Conservation (phyloP, 2,113 vertebrate genomes). For the Steatornis caripensis region DNA sequence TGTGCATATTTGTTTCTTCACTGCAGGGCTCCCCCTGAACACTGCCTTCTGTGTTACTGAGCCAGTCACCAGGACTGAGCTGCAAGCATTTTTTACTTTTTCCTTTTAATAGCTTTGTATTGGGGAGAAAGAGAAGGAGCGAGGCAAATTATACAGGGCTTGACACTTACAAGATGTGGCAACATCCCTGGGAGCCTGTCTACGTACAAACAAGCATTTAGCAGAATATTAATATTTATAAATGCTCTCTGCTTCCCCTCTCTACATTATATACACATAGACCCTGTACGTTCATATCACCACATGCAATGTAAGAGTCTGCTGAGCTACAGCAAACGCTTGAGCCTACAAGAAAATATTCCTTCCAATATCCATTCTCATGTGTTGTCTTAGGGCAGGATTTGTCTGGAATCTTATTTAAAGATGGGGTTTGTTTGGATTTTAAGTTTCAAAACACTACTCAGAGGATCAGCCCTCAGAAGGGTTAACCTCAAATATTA, state of each 20-base stretch:
- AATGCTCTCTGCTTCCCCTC: background rate
- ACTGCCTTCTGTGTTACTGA: slow-evolving; percentile 28
- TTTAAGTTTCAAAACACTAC: background rate
- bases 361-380: background rate
- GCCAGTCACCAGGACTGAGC: background rate
- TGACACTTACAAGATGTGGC: background rate
- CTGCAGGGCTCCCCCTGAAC: background rate
- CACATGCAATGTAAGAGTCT: background rate
- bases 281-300: background rate
- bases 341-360: background rate
- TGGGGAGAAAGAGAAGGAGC: background rate
- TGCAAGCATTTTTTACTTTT: background rate
- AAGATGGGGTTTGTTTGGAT: background rate
- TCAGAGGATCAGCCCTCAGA: background rate
- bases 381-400: background rate
- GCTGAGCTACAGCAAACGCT: background rate
- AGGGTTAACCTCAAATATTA: background rate
- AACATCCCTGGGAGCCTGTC: background rate
- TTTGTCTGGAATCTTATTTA: background rate
- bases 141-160: background rate
- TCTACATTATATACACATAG: background rate
- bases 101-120: background rate
- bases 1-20: background rate
- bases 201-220: background rate
- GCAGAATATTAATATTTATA: background rate